Percentiles rank a stretch among this genome's conserved stretches.
phyloP scores from a whole-genome alignment of 2,888 invertebrate genomes.

The Drosophila anomalata region DNA sequence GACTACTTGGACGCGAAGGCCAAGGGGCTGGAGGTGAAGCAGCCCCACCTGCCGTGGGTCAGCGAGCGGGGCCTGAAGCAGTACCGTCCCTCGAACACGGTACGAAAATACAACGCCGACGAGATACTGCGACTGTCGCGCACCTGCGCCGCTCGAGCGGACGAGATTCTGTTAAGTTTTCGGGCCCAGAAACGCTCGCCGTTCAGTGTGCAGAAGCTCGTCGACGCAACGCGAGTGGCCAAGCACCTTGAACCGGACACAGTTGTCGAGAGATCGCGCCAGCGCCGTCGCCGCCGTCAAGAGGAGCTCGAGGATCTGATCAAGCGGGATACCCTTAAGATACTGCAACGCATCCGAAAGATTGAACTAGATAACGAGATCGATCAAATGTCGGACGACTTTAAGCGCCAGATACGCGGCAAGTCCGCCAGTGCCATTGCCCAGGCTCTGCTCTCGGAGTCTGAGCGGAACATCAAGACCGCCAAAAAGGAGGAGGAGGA shows the following conservation, averaged over 20 bases:
- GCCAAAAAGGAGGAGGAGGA: slow-evolving; percentile 80
- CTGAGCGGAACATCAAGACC: slow-evolving; percentile 83
- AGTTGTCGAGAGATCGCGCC: slow-evolving; percentile 83
- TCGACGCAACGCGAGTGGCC: slow-evolving; percentile 85
- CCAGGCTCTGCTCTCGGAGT: slow-evolving; percentile 87
- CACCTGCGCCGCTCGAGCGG: slow-evolving; percentile 88
- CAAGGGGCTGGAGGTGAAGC: slow-evolving; percentile 81
- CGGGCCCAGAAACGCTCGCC: slow-evolving; percentile 83
- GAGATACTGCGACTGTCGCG: slow-evolving; percentile 88
- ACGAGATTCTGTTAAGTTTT: slow-evolving; percentile 86
- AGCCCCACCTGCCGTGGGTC: slow-evolving; percentile 89
- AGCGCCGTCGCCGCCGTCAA: slow-evolving; percentile 84
- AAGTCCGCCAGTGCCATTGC: slow-evolving; percentile 91
- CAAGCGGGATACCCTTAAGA: slow-evolving; percentile 83
- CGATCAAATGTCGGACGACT: slow-evolving; percentile 84
- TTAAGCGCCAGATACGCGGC: slow-evolving; percentile 86
- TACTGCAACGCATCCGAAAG: slow-evolving; percentile 80
- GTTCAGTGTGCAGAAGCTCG: slow-evolving; percentile 85
- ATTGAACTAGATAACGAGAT: slow-evolving; percentile 85
- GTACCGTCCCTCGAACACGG: slow-evolving; percentile 87
- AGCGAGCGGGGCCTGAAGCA: slow-evolving; percentile 89
- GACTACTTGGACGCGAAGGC: slow-evolving; percentile 91
- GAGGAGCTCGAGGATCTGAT: slow-evolving; percentile 86
- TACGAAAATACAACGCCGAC: slow-evolving; percentile 88
- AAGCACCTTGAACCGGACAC: slow-evolving; percentile 84